Conservation (phyloP, 2,888 invertebrate species). For the Apodemia duryi region DNA sequence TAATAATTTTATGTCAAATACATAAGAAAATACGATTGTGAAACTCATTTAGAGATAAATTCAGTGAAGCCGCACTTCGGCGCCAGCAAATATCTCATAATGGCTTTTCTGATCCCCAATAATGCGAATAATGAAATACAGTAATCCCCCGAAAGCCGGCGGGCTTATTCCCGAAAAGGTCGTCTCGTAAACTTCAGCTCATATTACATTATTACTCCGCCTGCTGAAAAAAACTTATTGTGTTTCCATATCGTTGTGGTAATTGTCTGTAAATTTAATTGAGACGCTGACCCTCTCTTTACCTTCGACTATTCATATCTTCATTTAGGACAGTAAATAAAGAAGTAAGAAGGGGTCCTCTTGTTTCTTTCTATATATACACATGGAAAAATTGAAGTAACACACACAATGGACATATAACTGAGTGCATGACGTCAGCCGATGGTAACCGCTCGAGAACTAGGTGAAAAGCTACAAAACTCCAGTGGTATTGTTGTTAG, state of each 20-base stretch:
- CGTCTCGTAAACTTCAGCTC: slow-evolving; percentile 12
- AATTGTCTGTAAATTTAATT: background rate
- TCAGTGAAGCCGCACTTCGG: slow-evolving; percentile 12
- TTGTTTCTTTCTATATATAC: too few relatives aligned
- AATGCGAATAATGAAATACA: slow-evolving; percentile 20
- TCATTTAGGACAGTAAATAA: too few relatives aligned
- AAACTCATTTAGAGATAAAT: slow-evolving; percentile 16
- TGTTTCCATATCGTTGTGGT: background rate
- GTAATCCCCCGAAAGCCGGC: slow-evolving; percentile 16
- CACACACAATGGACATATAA: too few relatives aligned
- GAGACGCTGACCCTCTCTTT: too few relatives aligned
- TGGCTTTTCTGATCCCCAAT: slow-evolving; percentile 21
- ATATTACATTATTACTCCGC: slow-evolving; percentile 11
- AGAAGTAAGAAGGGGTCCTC: too few relatives aligned
- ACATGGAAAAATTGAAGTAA: too few relatives aligned
- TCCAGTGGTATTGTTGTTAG: too few relatives aligned
- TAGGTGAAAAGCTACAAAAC: too few relatives aligned
- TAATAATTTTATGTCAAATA: background rate
- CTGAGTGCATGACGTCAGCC: too few relatives aligned
- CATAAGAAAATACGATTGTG: background rate
- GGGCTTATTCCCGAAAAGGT: background rate
- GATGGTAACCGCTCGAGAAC: too few relatives aligned
- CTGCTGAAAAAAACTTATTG: background rate
- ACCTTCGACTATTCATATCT: too few relatives aligned
- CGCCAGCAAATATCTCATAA: slow-evolving; percentile 17